A percentile compares a stretch with the other conserved stretches of the same genome.
Evolutionary conservation across 2,113 vertebrate species (phyloP).

Genomic region (Chaenocephalus aceratus): DNA sequence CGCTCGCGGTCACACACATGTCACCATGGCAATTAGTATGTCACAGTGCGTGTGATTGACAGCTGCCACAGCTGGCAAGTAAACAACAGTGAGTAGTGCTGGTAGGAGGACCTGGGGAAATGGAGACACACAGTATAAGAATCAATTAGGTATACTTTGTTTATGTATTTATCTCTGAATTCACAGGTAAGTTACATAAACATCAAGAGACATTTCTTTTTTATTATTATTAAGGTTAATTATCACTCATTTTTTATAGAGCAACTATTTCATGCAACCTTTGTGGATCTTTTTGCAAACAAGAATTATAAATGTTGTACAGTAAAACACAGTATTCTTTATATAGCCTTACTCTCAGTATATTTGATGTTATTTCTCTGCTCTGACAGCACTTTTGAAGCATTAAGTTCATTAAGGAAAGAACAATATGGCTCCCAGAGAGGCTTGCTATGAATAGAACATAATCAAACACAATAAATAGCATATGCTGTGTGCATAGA

Average conservation of each 20-base stretch:
- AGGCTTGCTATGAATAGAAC: conserved; percentile 18
- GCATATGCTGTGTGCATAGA: conserved; percentile 38
- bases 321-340: neutral
- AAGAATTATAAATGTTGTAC: neutral
- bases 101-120: conserved; percentile 21
- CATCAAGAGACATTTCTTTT: neutral
- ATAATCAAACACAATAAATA: conserved; percentile 52
- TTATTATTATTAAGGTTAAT: neutral
- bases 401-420: conserved; percentile 33
- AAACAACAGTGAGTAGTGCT: conserved; percentile 22
- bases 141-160: conserved; percentile 19
- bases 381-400: conserved; percentile 3
- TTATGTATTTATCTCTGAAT: conserved; percentile 12
- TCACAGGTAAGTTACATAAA: conserved; percentile 9
- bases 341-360: neutral
- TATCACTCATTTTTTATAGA: neutral
- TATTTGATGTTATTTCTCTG: conserved; percentile 30
- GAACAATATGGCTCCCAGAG: conserved; percentile 31
- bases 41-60: conserved; percentile 61
- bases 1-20: conserved; percentile 57
- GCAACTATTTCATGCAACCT: neutral
- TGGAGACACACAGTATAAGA: conserved; percentile 6
- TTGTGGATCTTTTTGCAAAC: neutral
- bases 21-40: conserved; percentile 72
- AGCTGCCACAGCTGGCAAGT: conserved; percentile 71